These are phyloP conservation scores for Manacus vitellinus DNA, from an alignment of 2,113 vertebrate species.

Conservation along the genomic window DNA sequence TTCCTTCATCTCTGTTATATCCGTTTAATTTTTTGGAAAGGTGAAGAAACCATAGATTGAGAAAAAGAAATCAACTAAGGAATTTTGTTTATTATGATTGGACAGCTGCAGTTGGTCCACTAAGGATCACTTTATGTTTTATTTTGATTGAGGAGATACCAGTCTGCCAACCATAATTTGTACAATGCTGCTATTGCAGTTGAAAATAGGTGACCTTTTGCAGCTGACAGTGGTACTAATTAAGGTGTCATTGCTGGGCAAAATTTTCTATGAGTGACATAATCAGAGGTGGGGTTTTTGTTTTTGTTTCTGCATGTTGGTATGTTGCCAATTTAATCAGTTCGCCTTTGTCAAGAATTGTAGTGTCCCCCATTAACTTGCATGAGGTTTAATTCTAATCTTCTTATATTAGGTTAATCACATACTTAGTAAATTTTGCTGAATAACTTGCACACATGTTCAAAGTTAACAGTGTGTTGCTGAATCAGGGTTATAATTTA, in stretches of 20 bases:
- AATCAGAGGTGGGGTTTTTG: not conserved
- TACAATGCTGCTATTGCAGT: slow-evolving; percentile 68
- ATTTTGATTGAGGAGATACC: slow-evolving; percentile 81
- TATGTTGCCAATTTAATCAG: not conserved
- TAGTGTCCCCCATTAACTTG: not conserved
- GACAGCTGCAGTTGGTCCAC: slow-evolving; percentile 73
- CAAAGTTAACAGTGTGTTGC: not conserved
- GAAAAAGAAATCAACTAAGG: slow-evolving; percentile 74
- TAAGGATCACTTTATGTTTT: slow-evolving; percentile 80
- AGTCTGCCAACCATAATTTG: slow-evolving; percentile 77
- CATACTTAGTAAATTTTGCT: not conserved
- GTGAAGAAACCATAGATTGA: slow-evolving; percentile 73
- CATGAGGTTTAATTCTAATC: not conserved
- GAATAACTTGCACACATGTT: not conserved
- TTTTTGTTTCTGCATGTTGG: not conserved
- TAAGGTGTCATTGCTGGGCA: slow-evolving; percentile 21
- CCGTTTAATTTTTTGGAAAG: slow-evolving; percentile 70
- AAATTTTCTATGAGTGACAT: slow-evolving; percentile 1
- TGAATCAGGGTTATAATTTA: not conserved
- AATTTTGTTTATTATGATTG: slow-evolving; percentile 83
- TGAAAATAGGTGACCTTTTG: slow-evolving; percentile 68
- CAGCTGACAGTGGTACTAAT: slow-evolving; percentile 52
- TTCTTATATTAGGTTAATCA: not conserved
- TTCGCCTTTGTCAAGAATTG: not conserved
- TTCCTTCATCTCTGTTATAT: slow-evolving; percentile 53